These are phyloP conservation scores for Ammospiza caudacuta DNA, from an alignment of 2,113 vertebrate species.

Conservation along the genomic window DNA sequence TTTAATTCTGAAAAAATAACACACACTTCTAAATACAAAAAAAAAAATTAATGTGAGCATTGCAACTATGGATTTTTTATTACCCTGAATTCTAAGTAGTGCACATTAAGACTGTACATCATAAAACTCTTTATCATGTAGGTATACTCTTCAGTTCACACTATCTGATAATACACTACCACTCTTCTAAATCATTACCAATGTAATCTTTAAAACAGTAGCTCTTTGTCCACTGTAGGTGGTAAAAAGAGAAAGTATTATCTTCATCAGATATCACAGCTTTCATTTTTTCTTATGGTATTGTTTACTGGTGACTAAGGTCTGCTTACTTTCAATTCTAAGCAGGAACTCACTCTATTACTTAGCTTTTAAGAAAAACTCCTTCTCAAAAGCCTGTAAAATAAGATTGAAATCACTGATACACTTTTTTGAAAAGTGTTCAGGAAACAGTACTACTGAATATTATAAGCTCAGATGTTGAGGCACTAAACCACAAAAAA, in stretches of 20 bases:
- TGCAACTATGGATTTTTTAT: not conserved
- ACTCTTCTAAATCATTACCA: not conserved
- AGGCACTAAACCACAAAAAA: not conserved
- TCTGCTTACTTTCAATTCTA: not conserved
- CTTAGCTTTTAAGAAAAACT: not conserved
- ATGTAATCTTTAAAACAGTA: not conserved
- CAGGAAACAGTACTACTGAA: not conserved
- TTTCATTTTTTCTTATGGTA: not conserved
- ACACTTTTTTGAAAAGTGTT: not conserved
- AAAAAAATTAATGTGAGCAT: not conserved
- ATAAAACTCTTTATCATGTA: not conserved
- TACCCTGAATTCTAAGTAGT: not conserved
- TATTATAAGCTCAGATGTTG: not conserved
- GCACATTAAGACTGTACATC: not conserved
- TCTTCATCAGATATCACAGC: not conserved
- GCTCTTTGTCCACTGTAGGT: not conserved
- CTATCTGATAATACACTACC: not conserved
- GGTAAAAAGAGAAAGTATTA: not conserved
- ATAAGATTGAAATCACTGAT: not conserved
- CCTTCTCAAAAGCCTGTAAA: not conserved
- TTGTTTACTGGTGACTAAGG: not conserved
- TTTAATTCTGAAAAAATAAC: not conserved
- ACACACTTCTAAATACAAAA: not conserved
- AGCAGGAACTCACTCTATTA: not conserved
- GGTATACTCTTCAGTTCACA: not conserved